These are phyloP conservation scores for Norana najaformis DNA, from an alignment of 2,888 invertebrate species.

Conservation along the genomic window DNA sequence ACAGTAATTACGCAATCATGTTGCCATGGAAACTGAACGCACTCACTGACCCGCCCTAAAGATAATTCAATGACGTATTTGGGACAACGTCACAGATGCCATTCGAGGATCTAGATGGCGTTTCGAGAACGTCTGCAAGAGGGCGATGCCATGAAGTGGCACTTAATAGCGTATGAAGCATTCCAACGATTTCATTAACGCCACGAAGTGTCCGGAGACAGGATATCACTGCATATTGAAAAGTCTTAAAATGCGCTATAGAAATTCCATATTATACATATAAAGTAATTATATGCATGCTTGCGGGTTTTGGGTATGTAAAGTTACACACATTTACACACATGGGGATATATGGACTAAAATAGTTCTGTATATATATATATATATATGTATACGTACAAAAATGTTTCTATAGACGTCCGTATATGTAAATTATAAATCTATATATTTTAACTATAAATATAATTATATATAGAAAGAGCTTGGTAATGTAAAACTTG, in stretches of 20 bases:
- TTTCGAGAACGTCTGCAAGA: background rate
- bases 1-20: background rate
- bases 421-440: background rate
- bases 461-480: background rate
- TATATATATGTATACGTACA: no score
- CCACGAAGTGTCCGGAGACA: background rate
- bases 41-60: background rate
- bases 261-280: no score
- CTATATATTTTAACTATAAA: background rate
- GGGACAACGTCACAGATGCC: background rate
- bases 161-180: background rate
- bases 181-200: background rate
- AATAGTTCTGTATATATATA: no score
- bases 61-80: background rate
- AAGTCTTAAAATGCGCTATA: background rate
- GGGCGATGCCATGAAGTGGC: background rate
- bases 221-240: background rate
- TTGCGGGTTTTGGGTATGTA: no score
- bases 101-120: accelerated
- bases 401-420: background rate
- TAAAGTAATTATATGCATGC: no score
- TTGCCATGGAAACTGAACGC: background rate
- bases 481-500: background rate
- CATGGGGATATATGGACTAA: no score
- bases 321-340: no score